Evolutionary conservation across 2,888 invertebrate species (phyloP), one percentile per base, ranked within the genome.

Genomic region (Hydrotaea diabolus): DNA sequence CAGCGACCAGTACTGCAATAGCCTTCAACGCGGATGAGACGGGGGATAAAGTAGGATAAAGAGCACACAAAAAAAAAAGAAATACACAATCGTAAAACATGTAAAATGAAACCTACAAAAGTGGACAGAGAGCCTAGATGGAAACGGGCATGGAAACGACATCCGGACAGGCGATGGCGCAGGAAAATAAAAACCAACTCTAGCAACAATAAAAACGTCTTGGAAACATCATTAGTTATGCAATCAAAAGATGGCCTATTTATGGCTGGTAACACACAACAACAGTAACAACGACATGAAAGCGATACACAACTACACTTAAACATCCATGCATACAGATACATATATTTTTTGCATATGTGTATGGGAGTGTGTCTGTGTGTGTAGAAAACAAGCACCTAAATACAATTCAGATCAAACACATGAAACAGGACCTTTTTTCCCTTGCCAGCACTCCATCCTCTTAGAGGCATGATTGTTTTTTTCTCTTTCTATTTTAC

Each of bases 401-500:
- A 19, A 74, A 59, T 21, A n/a, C 59, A 62, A 75, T 75, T 23
- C 49, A 49, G 23, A 49, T 75, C 31, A 62, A 75, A 62, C 46
- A 46, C 26, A 57, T 26, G 46, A 26, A 69, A 23, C 46, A 69
- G 46, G 69, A 46, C 69, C 21, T 66, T 43, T 11, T 66, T 43
- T 64, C n/a, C n/a, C n/a, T 39, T 66, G 17, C 11, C 57, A 19
- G 55, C 11, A 1, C 17, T 66, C 43, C 13, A 13, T 39, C 39
- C 39, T 8, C 39, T 8, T 9, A 39, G 39, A 53, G 15, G n/a
- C 49, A n/a, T 8, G 55, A 19, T 21, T 57, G 55, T 57, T 19
- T 57, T 49, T 9, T 9, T 57, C 19, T n/a, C 9, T 21, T 21
- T 21, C 19, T n/a, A 23, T 21, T 21, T 21, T 5, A 57, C 23